Base-by-base conservation (phyloP, 1,140 invertebrate species). In the Orius insidiosus region DNA sequence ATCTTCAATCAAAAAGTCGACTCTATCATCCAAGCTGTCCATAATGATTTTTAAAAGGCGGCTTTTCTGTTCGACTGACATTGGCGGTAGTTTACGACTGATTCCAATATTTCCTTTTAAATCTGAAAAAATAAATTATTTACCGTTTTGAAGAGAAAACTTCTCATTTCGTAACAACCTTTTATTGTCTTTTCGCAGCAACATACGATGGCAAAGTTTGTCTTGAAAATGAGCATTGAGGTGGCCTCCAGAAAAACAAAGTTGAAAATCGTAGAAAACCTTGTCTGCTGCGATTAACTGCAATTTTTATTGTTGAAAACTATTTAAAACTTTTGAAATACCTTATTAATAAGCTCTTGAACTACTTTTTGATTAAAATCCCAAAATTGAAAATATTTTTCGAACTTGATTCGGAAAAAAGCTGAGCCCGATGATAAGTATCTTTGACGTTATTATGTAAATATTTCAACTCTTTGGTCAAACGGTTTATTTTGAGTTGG, bases 361-460 rank as follows among this genome's bases (percentile, higher is more conserved):
- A 30, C 41, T 15, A 43, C 41, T 31, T 30, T 30, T 31, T 43
- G 41, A 31, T 43, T 43, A 30, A 43, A 43, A 32, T 43, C 41
- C 41, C 41, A 43, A 24, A 43, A 15, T 32, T 43, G 18, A 11
- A 43, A 43, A 31, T 43, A 43, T 43, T 43, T 43, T 43, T 43
- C 4, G 8, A 30, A 15, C 41, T 43, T 5, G 41, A 43, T 30
- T 18, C 41, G 5, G 41, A 18, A 9, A 43, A 32, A 43, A 9
- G 24, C 14, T 43, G 24, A n/a, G 31, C 18, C 24, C 41, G 16
- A 31, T 9, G n/a, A 30, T 31, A 30, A 15, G 31, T 14, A 43
- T n/a, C 31, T 18, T 43, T 43, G n/a, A 43, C 24, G n/a, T 43
- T 43, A 7, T n/a, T 30, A 19, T 43, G 41, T 7, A 43, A n/a